Evolutionary conservation across 2,113 vertebrate genomes (phyloP), one percentile per base, ranked within the genome.

Genomic region (Microcebus ravelobensis): DNA sequence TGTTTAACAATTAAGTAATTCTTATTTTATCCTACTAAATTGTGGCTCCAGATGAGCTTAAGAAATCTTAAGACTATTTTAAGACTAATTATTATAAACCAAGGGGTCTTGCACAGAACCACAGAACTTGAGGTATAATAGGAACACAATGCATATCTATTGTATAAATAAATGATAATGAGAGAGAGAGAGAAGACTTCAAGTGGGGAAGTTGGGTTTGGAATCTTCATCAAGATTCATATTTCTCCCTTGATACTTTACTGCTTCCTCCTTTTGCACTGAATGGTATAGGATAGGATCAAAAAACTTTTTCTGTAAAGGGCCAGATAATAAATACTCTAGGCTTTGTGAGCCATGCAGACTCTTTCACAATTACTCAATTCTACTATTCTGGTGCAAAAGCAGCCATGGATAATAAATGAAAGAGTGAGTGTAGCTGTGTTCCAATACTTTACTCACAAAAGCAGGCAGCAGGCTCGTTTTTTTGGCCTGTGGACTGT

Each of bases 381-480:
- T 18, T 57, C 42, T 70, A 48, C 34, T 27, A 0, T 45, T 67
- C 25, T 20, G 2, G 63, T 6, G 31, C 1, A 1, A 70, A 55
- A 34, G 34, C 34, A 76, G 55, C 52, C 14, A 15, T 8, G 10
- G 63, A 39, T 15, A 6, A 1, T 21, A 63, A 27, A 13, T 25
- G 10, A 25, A 15, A 65, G 29, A 59, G 12, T 11, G 14, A 36
- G 8, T 0, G 0, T 21, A 31, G 4, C 68, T 45, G 0, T 6
- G 0, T 65, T 90, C 36, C 5, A 68, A 25, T 3, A 3, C 5
- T 65, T 92, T 11, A 10, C 20, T 74, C 65, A 59, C 6, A 39
- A 23, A 92, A 84, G 39, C 20, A 71, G 50, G 27, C 15, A 59
- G 23, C 15, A 55, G 79, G 14, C 23, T 88, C 14, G 20, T 20